Evolutionary conservation across 2,888 invertebrate genomes (phyloP).

Genomic region (Lepidonotus clava): DNA sequence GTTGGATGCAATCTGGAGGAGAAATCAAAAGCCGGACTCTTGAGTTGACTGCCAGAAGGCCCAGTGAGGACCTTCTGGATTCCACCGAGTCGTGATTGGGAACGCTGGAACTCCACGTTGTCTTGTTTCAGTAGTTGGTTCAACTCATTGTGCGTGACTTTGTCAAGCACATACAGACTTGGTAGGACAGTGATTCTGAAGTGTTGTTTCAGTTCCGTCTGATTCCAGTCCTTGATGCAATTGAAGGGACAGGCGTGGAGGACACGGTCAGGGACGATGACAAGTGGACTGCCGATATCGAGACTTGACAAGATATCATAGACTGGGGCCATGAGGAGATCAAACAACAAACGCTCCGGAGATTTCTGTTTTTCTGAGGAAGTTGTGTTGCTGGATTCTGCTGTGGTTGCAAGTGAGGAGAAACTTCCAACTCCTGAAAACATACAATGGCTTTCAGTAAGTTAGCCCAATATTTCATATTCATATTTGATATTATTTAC

Average conservation of each 20-base stretch:
- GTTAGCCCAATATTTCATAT: no score
- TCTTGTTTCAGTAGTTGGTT: conserved; percentile 68
- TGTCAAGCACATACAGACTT: conserved; percentile 73
- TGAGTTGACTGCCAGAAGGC: background rate
- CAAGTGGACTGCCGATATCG: conserved; percentile 69
- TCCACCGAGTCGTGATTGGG: conserved; percentile 71
- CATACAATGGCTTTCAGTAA: no score
- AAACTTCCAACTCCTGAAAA: background rate
- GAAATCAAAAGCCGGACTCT: background rate
- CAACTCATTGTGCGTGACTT: conserved; percentile 72
- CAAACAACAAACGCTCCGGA: conserved; percentile 70
- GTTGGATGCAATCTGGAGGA: background rate
- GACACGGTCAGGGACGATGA: conserved; percentile 76
- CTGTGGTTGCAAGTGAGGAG: background rate
- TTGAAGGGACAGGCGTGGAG: conserved; percentile 74
- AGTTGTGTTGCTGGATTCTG: background rate
- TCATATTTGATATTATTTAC: no score
- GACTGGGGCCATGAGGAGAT: conserved; percentile 74
- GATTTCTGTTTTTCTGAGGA: conserved; percentile 62
- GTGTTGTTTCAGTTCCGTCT: conserved; percentile 58
- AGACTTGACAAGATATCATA: conserved; percentile 73
- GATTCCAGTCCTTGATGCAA: conserved; percentile 70
- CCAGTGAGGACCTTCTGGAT: conserved; percentile 25
- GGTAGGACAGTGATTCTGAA: conserved; percentile 73
- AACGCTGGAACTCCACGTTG: conserved; percentile 73